phyloP scores from a whole-genome alignment of 2,888 invertebrate genomes.

The Drosophila mimica region DNA sequence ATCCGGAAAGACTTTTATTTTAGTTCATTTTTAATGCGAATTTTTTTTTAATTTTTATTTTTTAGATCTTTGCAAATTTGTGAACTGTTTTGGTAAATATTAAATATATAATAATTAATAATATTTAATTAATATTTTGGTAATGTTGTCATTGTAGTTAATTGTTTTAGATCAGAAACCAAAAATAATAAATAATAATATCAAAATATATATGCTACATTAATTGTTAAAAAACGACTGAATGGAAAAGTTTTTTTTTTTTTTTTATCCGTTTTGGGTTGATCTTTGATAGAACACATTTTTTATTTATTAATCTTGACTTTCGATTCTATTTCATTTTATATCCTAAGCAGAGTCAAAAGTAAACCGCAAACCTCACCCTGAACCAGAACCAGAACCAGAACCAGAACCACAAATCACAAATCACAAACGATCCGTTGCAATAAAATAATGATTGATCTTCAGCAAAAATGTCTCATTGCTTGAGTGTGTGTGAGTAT shows the following conservation, averaged over 20 bases:
- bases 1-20: no score
- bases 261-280: not conserved
- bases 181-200: no score
- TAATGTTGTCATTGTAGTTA: not conserved
- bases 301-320: not conserved
- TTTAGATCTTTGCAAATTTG: no score
- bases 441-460: conserved; percentile 48
- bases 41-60: not conserved
- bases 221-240: not conserved
- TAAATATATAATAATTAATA: not conserved
- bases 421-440: conserved; percentile 11
- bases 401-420: not conserved
- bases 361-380: not conserved
- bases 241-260: not conserved
- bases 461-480: conserved; percentile 24
- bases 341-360: not conserved
- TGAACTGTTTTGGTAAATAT: not conserved
- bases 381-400: not conserved
- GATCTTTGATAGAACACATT: not conserved
- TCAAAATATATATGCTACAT: not conserved
- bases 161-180: not conserved
- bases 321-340: not conserved
- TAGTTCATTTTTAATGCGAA: no score
- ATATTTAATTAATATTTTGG: no score
- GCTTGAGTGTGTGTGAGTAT: conserved; percentile 1